phyloP scores from a whole-genome alignment of 2,113 vertebrate species.

The Siphamia tubifer region DNA sequence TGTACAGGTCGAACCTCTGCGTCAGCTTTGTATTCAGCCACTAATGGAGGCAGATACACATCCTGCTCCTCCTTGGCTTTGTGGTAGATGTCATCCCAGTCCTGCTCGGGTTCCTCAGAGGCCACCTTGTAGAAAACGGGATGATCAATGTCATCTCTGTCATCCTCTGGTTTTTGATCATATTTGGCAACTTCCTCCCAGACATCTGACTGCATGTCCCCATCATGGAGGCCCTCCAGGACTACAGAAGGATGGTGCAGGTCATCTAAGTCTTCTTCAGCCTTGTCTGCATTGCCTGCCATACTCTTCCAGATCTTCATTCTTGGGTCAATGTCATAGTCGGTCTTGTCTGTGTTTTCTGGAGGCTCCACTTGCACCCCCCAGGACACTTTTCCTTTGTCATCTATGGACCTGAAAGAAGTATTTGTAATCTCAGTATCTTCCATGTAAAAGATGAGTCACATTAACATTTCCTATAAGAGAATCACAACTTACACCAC shows the following conservation, averaged over 20 bases:
- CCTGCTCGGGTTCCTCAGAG: not conserved
- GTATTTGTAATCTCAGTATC: not conserved
- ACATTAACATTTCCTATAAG: conserved; percentile 1
- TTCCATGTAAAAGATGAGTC: not conserved
- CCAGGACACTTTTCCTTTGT: conserved; percentile 42
- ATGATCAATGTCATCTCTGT: conserved; percentile 16
- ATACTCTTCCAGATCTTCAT: conserved; percentile 69
- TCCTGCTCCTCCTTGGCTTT: conserved; percentile 5
- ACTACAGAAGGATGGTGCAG: conserved; percentile 47
- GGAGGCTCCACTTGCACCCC: conserved; percentile 61
- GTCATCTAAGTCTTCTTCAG: conserved; percentile 65
- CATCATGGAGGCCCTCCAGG: not conserved
- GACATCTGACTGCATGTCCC: not conserved
- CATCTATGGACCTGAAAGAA: conserved; percentile 57
- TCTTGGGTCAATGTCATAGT: conserved; percentile 49
- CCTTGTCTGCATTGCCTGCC: conserved; percentile 1
- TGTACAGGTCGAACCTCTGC: not conserved
- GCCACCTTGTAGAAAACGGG: not conserved
- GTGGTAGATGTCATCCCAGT: conserved; percentile 34
- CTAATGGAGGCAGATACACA: conserved; percentile 16
- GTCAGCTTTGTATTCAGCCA: not conserved
- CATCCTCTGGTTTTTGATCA: conserved; percentile 6
- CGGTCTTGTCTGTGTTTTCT: conserved; percentile 44
- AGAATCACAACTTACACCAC: conserved; percentile 61
- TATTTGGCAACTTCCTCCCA: not conserved